Conservation (phyloP, 2,113 vertebrate genomes). For the Tapirus terrestris region DNA sequence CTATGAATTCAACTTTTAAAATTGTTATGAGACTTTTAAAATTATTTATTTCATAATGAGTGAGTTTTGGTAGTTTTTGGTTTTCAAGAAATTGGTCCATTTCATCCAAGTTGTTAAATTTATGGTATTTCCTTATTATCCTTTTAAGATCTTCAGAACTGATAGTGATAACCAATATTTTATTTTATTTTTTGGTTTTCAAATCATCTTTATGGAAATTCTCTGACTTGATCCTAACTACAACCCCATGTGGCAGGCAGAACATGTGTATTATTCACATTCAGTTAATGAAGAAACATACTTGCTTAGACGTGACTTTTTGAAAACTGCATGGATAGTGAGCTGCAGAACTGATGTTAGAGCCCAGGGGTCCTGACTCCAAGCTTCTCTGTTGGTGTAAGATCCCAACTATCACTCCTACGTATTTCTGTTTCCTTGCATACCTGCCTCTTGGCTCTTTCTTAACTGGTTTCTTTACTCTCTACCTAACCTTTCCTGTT, state of each 20-base stretch:
- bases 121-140: neutral
- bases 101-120: neutral
- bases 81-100: neutral
- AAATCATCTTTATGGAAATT: neutral
- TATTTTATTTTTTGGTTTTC: neutral
- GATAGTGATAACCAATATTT: neutral
- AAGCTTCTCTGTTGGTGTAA: neutral
- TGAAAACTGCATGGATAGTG: neutral
- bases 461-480: neutral
- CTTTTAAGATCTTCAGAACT: neutral
- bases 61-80: neutral
- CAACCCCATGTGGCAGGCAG: neutral
- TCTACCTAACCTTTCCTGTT: neutral
- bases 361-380: neutral
- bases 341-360: neutral
- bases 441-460: neutral
- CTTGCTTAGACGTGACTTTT: constrained; percentile 3
- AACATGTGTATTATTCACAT: neutral
- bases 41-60: neutral
- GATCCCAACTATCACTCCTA: neutral
- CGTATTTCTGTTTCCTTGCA: neutral
- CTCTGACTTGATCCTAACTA: neutral
- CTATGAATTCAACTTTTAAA: neutral
- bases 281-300: neutral
- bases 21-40: neutral